Conservation (phyloP, 23 tunicate species). For the Trididemnum clinides region DNA sequence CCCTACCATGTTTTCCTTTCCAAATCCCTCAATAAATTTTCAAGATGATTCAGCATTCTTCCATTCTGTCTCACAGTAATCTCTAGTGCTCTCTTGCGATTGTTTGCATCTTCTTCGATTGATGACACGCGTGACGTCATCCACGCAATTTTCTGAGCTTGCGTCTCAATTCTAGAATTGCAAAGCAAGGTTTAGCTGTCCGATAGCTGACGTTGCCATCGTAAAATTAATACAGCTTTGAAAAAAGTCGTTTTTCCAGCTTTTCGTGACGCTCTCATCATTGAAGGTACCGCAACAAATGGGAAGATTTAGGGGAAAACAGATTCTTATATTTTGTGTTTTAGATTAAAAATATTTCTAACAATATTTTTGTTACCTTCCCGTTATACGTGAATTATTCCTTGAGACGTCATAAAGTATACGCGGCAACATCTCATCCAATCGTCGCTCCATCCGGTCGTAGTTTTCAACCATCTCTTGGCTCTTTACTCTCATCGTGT, state of each 20-base stretch:
- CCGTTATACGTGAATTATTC: neutral
- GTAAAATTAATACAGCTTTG: too few species aligned
- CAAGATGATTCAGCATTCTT: neutral
- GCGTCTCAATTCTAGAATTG: neutral
- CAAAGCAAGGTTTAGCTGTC: too few species aligned
- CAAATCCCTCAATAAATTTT: neutral
- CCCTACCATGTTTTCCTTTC: neutral
- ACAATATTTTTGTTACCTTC: neutral
- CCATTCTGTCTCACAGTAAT: neutral
- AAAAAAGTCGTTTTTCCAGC: too few species aligned
- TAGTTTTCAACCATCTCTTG: neutral
- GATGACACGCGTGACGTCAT: conserved; percentile 11
- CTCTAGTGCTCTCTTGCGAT: conserved; percentile 20
- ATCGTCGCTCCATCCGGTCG: neutral
- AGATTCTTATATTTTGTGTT: too few species aligned
- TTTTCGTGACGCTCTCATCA: too few species aligned
- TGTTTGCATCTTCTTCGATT: neutral
- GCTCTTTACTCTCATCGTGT: neutral
- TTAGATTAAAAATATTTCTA: neutral
- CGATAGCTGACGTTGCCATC: too few species aligned
- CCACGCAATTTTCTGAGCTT: neutral
- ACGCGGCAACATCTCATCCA: neutral
- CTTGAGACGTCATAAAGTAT: neutral
- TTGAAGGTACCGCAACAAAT: too few species aligned
- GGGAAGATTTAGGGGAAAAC: too few species aligned